Evolutionary conservation across 2,797 vertebrate genomes (phyloP), one percentile per base, ranked within the genome.

Genomic region (Cossypha niveicapilla): DNA sequence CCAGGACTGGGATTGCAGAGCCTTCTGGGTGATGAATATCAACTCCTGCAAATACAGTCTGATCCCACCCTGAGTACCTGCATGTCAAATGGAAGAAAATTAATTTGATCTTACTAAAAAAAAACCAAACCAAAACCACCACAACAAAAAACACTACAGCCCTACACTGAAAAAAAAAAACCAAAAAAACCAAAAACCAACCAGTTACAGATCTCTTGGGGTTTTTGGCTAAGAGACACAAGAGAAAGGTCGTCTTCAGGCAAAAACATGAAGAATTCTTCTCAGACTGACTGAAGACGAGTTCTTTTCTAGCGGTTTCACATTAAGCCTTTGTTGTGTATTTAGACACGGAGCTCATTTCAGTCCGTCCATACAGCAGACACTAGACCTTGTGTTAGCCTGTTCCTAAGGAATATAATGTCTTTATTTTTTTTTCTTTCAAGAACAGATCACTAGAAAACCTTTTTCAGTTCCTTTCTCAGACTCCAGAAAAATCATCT

Each of bases 1-100:
- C 99, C 99, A 99, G 63, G 99, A 99, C 92, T 98, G 99, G 62
- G 99, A 99, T 95, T 99, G 99, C 94, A 99, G 97, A 41, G 99
- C 99, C 96, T 98, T 99, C 97, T 99, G 99, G 6, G 99, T 98
- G 86, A 99, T 98, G 70, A 96, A 93, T 85, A 99, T 99, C 97
- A 99, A 98, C 96, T 99, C 99, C 5, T 98, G 98, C 98, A 99
- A 98, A 94, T 99, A 99, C 47, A 99, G 97, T 45, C 99, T 97
- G 97, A 99, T 99, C 78, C 99, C 99, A 58, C 99, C 99, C 80
- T 99, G 99, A 92, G 98, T 99, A 93, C 99, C 99, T 99, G 89
- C 18, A 23, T 4, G 8, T 24, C 57, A 96, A 95, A 85, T 70
- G 90, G 80, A 93, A 25, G 32, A 73, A 89, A 72, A 44, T 1